Percentiles rank a stretch among this genome's conserved stretches.
phyloP scores from a whole-genome alignment of 92 coral and sea anemone genomes.

The Epizoanthus stellaris region DNA sequence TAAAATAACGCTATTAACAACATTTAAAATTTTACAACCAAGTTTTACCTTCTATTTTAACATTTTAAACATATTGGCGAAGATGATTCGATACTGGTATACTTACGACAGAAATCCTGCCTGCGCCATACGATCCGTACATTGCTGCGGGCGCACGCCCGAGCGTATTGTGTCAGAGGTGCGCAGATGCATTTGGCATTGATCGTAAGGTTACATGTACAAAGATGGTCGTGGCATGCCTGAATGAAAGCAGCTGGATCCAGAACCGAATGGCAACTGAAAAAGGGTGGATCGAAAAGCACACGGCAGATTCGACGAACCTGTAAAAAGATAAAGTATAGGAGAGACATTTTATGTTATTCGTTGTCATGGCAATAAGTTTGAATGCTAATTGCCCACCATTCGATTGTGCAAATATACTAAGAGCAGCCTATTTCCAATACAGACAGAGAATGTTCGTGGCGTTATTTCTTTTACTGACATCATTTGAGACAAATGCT shows the following conservation, averaged over 20 bases:
- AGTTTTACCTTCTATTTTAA: too few species aligned
- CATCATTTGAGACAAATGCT: too few species aligned
- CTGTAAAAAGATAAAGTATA: not conserved
- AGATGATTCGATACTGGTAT: not conserved
- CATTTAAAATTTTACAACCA: too few species aligned
- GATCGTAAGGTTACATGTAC: conserved; percentile 63
- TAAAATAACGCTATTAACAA: too few species aligned
- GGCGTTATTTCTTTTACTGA: too few species aligned
- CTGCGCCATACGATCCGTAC: conserved; percentile 77
- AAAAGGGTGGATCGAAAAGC: conserved; percentile 65
- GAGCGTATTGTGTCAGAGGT: conserved; percentile 84
- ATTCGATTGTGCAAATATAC: too few species aligned
- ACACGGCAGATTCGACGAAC: conserved; percentile 53
- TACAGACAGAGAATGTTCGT: too few species aligned
- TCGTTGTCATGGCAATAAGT: too few species aligned
- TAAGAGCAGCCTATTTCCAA: too few species aligned
- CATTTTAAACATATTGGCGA: too few species aligned
- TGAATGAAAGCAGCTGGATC: conserved; percentile 79
- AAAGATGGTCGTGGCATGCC: conserved; percentile 84
- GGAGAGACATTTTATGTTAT: too few species aligned
- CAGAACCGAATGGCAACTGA: conserved; percentile 68
- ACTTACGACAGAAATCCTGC: conserved; percentile 81
- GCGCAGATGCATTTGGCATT: conserved; percentile 65
- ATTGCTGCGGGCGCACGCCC: conserved; percentile 86
- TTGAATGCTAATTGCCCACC: too few species aligned